Percentiles rank a stretch among this genome's conserved stretches.
Conservation (phyloP, 1,140 invertebrate species). For the Temnothorax nylanderi region DNA sequence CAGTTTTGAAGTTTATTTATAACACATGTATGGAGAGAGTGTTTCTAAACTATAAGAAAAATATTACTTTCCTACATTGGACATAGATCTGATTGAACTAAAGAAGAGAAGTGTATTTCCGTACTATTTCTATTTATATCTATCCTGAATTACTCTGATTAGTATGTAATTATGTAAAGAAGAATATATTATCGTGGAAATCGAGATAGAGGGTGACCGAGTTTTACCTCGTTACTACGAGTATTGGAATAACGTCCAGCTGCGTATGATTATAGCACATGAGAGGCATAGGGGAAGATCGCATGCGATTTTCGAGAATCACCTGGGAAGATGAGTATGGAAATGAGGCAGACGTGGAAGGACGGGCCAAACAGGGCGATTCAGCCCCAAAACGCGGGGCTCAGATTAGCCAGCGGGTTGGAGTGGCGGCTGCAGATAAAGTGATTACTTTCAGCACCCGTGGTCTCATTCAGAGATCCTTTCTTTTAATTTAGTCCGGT, state of each 20-base stretch:
- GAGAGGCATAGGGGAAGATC: conserved; percentile 21
- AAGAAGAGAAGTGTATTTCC: not conserved
- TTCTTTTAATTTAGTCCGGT: conserved; percentile 77
- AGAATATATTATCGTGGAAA: not conserved
- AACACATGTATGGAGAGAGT: not conserved
- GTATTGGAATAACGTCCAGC: conserved; percentile 42
- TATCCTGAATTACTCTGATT: not conserved
- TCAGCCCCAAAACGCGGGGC: conserved; percentile 66
- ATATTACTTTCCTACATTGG: not conserved
- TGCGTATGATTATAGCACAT: conserved; percentile 36
- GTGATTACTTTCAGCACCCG: conserved; percentile 76
- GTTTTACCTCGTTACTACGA: conserved; percentile 21
- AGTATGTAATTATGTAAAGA: conserved; percentile 8
- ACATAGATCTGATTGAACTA: not conserved
- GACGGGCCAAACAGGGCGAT: conserved; percentile 49
- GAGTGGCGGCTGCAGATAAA: conserved; percentile 77
- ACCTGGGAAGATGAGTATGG: conserved; percentile 64
- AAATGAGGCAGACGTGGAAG: conserved; percentile 54
- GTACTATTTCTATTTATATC: not conserved
- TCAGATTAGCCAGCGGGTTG: conserved; percentile 66
- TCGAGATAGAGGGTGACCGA: not conserved
- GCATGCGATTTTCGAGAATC: conserved; percentile 56
- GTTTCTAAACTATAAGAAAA: not conserved
- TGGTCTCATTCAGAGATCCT: conserved; percentile 77
- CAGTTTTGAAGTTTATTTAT: not conserved